These are phyloP conservation scores for Isurus oxyrinchus DNA, from an alignment of 2,113 vertebrate genomes.

Conservation along the genomic window DNA sequence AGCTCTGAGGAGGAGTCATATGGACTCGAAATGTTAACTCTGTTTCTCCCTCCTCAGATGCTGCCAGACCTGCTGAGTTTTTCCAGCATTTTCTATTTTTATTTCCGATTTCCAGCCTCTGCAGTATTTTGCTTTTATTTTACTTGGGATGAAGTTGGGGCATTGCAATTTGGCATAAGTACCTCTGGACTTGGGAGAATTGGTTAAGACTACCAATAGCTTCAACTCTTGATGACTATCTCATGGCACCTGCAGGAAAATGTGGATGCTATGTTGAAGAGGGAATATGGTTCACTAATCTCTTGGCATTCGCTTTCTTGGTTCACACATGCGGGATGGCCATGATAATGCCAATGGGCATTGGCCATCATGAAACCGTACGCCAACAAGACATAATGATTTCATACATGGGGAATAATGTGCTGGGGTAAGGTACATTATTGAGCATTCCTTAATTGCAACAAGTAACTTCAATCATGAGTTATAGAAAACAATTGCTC, in stretches of 20 bases:
- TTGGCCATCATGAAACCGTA: neutral
- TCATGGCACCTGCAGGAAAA: too few relatives aligned
- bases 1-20: too few relatives aligned
- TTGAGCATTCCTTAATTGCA: neutral
- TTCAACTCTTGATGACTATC: neutral
- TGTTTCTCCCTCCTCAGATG: too few relatives aligned
- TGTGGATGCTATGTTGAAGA: neutral
- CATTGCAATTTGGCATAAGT: neutral
- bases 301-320: neutral
- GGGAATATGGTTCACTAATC: neutral
- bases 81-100: too few relatives aligned
- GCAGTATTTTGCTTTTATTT: too few relatives aligned
- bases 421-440: neutral
- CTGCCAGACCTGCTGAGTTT: too few relatives aligned
- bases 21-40: too few relatives aligned
- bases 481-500: neutral
- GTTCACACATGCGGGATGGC: neutral
- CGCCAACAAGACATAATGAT: neutral
- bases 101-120: too few relatives aligned
- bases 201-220: neutral
- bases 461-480: neutral
- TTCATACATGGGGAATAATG: neutral
- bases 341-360: neutral
- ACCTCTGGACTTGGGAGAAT: neutral
- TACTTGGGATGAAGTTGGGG: neutral